Evolutionary conservation across 2,113 vertebrate genomes (phyloP).

Genomic region (Mormyrus lacerda): DNA sequence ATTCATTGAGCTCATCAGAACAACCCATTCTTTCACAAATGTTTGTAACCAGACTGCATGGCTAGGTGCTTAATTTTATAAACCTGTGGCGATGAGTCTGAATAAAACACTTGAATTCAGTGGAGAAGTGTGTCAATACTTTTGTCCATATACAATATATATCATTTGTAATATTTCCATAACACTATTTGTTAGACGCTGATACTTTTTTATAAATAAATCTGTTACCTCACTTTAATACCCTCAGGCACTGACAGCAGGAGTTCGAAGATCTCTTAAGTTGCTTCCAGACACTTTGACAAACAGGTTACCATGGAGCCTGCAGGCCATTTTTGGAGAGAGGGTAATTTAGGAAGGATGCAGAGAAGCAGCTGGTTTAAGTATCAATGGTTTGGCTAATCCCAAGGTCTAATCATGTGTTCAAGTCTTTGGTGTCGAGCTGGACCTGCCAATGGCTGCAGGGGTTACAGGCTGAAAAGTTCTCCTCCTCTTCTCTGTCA

Average conservation of each 20-base stretch:
- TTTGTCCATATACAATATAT: not conserved
- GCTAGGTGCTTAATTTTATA: not conserved
- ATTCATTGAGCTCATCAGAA: not conserved
- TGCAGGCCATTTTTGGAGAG: not conserved
- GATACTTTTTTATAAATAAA: not conserved
- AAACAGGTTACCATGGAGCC: not conserved
- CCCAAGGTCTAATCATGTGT: not conserved
- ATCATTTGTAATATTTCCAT: not conserved
- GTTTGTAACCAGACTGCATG: not conserved
- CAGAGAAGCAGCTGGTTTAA: not conserved
- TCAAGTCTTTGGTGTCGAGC: not conserved
- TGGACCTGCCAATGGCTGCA: not conserved
- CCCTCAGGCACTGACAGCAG: not conserved
- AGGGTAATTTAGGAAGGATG: not conserved
- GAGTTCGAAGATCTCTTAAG: not conserved
- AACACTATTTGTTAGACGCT: not conserved
- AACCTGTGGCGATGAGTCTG: not conserved
- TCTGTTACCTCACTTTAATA: not conserved
- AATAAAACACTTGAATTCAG: not conserved
- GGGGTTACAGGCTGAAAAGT: not conserved
- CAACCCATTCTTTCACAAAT: not conserved
- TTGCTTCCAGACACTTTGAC: not conserved
- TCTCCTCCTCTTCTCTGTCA: not conserved
- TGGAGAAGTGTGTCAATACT: not conserved
- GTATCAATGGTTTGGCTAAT: not conserved